Base-by-base conservation (phyloP, 2,888 invertebrate species). In the Sinelater perroti region DNA sequence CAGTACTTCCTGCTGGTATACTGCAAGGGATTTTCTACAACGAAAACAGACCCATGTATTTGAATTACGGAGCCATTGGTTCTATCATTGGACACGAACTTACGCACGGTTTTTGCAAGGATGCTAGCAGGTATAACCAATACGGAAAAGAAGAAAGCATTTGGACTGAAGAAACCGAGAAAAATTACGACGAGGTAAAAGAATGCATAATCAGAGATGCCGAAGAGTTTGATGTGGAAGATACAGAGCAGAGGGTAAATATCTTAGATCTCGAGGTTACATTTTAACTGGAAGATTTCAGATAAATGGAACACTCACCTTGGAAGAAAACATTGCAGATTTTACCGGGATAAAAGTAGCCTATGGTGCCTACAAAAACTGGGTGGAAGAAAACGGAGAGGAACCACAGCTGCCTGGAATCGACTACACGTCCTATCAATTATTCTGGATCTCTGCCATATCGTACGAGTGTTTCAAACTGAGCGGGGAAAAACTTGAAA, bases 261-360 rank as follows among this genome's bases (percentile, higher is more conserved):
- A 7, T 14, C 11, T n/a, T n/a, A n/a, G n/a, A n/a, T n/a, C n/a
- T n/a, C n/a, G n/a, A n/a, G n/a, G n/a, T n/a, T n/a, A n/a, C n/a
- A n/a, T n/a, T 28, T 58, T n/a, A n/a, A n/a, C n/a, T n/a, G n/a
- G n/a, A n/a, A n/a, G n/a, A 10, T 72, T 75, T 2, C 72, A 92
- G 92, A 73, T 94, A 38, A 93, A 93, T 71, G 94, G 94, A 42
- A 86, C 91, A 47, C 88, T 89, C 68, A 93, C 92, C 0, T 89
- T 93, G 74, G 92, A 92, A n/a, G 95, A 95, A 75, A 95, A 95
- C 75, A 90, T 95, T 46, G 94, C 95, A 0, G 95, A 95, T 73
- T 93, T 93, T 72, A 93, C 91, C 0, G 95, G 95, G 0, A 85
- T 93, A 60, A 93, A 93, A 72, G 88, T 91, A 70, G 91, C 95